Evolutionary conservation across 1,140 invertebrate species (phyloP).

Genomic region (Microplitis demolitor): DNA sequence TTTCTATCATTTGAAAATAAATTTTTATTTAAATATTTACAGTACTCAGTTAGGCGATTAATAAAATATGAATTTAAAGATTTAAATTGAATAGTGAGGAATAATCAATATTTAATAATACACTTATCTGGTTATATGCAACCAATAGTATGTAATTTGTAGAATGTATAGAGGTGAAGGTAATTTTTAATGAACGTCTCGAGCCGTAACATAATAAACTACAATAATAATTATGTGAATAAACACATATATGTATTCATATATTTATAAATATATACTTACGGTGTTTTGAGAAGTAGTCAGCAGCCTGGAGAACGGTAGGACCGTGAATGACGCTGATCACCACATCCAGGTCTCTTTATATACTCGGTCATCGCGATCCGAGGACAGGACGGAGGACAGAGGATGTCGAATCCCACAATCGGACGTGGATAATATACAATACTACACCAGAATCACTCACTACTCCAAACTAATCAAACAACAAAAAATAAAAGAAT

Average conservation of each 20-base stretch:
- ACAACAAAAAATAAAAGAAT: neutral
- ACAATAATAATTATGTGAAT: neutral
- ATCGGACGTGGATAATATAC: neutral
- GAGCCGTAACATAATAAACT: neutral
- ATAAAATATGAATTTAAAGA: too few species aligned
- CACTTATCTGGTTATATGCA: too few species aligned
- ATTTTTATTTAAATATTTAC: too few species aligned
- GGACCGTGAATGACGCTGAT: conserved; percentile 15
- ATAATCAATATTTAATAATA: too few species aligned
- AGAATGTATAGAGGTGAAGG: too few species aligned
- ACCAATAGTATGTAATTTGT: too few species aligned
- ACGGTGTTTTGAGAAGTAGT: neutral
- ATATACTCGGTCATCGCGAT: conserved; percentile 13
- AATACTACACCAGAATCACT: neutral
- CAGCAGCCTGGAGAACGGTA: conserved; percentile 10
- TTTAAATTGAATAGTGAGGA: too few species aligned
- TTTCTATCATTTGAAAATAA: too few species aligned
- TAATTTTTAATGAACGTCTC: too few species aligned
- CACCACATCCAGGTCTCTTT: neutral
- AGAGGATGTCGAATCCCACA: neutral
- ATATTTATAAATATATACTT: conserved; percentile 4
- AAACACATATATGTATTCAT: neutral
- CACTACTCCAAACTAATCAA: neutral
- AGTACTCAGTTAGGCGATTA: too few species aligned
- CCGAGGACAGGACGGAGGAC: neutral